phyloP scores from a whole-genome alignment of 2,888 invertebrate genomes.

The Anthrax anthrax region DNA sequence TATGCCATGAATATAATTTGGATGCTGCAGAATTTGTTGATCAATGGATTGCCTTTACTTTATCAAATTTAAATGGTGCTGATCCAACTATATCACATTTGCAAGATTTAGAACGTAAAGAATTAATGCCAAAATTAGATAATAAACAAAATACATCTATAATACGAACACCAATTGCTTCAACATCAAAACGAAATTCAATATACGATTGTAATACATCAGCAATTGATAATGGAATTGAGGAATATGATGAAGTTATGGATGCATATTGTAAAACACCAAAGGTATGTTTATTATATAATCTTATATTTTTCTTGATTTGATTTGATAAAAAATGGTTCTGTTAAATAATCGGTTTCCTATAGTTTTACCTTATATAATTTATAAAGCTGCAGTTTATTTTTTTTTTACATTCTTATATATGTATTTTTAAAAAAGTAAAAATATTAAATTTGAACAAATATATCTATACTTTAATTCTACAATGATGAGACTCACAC shows the following conservation, averaged over 20 bases:
- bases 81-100: constrained; percentile 46
- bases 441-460: no score
- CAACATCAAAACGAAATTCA: background rate
- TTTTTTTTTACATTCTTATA: no score
- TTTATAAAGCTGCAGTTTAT: no score
- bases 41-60: constrained; percentile 64
- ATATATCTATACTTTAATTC: no score
- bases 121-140: constrained; percentile 39
- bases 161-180: background rate
- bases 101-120: constrained; percentile 48
- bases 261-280: background rate
- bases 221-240: background rate
- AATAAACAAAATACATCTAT: constrained; percentile 13
- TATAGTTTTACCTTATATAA: no score
- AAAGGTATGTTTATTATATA: background rate
- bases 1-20: constrained; percentile 48
- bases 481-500: no score
- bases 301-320: no score
- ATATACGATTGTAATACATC: no score
- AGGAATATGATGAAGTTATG: background rate
- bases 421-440: no score
- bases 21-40: constrained; percentile 57
- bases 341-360: no score
- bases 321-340: no score
- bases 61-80: constrained; percentile 46